A percentile compares a stretch with the other conserved stretches of the same genome.
Evolutionary conservation across 92 coral and sea anemone genomes (phyloP).

Genomic region (Porites lobata): DNA sequence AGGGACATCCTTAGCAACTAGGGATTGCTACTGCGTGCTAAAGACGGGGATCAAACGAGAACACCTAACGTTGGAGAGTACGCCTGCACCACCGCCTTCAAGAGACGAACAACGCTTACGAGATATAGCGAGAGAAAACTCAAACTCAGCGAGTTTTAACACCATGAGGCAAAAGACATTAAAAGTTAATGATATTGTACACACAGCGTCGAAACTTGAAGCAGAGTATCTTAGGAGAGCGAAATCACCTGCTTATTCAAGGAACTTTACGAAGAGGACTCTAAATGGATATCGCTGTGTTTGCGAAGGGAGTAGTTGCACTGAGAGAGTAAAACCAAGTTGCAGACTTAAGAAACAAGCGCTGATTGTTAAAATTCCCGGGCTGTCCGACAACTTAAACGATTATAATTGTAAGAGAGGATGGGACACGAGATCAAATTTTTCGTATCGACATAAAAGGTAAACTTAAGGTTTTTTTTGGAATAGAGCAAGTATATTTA

Average conservation of each 20-base stretch:
- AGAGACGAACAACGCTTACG: conserved; percentile 11
- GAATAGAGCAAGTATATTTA: not conserved
- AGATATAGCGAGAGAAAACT: conserved; percentile 24
- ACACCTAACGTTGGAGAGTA: not conserved
- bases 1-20: conserved; percentile 22
- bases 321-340: conserved; percentile 7
- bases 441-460: conserved; percentile 47
- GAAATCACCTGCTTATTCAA: conserved; percentile 24
- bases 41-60: conserved; percentile 3
- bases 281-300: conserved; percentile 16
- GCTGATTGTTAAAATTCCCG: conserved; percentile 32
- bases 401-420: conserved; percentile 17
- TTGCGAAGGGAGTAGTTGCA: not conserved
- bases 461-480: not conserved
- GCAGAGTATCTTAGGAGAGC: conserved; percentile 42
- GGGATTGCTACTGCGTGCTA: conserved; percentile 23
- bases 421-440: not conserved
- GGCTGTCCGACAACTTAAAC: conserved; percentile 26
- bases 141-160: not conserved
- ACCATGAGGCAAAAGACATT: not conserved
- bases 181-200: conserved; percentile 43
- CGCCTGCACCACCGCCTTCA: conserved; percentile 1
- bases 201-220: conserved; percentile 36
- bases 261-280: not conserved
- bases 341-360: conserved; percentile 8